Evolutionary conservation across 2,888 invertebrate species (phyloP).

Genomic region (Diogma glabrata): DNA sequence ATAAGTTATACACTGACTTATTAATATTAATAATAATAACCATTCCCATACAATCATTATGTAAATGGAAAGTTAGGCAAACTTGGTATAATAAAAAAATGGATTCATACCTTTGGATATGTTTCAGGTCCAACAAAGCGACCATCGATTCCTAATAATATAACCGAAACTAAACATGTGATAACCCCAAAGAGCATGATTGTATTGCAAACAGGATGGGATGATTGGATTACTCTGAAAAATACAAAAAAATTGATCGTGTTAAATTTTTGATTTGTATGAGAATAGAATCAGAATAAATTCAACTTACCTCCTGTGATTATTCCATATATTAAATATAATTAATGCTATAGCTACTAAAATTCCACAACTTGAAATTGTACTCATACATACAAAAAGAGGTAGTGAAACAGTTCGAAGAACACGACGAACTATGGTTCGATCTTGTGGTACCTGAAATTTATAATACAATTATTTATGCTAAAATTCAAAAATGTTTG

Average conservation of each 20-base stretch:
- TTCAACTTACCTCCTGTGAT: slow-evolving; percentile 70
- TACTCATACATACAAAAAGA: slow-evolving; percentile 87
- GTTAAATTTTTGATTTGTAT: not conserved
- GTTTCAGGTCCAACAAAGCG: slow-evolving; percentile 63
- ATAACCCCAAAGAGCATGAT: slow-evolving; percentile 92
- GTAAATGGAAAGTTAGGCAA: too few species aligned
- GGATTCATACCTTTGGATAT: slow-evolving; percentile 51
- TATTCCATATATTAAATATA: slow-evolving; percentile 84
- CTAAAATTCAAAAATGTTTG: too few species aligned
- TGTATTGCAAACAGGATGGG: slow-evolving; percentile 95
- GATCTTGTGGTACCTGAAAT: slow-evolving; percentile 82
- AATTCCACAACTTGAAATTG: slow-evolving; percentile 81
- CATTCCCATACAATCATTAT: too few species aligned
- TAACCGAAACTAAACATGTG: slow-evolving; percentile 81
- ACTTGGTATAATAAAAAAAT: too few species aligned
- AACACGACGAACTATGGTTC: slow-evolving; percentile 78
- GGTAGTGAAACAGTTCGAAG: slow-evolving; percentile 79
- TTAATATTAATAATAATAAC: too few species aligned
- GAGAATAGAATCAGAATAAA: not conserved
- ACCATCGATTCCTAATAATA: slow-evolving; percentile 78
- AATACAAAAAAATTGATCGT: not conserved
- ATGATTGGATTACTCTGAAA: slow-evolving; percentile 84
- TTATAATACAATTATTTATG: too few species aligned
- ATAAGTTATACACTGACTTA: too few species aligned
- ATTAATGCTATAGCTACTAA: slow-evolving; percentile 73